Percentiles rank a stretch among this genome's conserved stretches.
Conservation (phyloP, 37 sponge, comb jelly and placozoan species). For the Eunapius fragilis region DNA sequence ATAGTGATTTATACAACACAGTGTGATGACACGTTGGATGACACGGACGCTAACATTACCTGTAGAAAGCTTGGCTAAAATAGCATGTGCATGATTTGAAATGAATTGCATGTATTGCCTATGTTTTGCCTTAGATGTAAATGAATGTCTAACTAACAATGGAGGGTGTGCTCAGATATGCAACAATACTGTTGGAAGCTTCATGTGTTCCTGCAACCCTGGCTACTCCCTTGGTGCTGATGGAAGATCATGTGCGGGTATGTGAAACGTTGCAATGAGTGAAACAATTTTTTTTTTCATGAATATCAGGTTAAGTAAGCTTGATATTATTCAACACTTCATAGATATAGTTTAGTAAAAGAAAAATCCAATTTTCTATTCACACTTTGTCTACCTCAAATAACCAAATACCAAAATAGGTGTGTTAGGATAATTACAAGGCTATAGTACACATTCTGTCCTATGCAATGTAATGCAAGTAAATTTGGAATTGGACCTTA, state of each 20-base stretch:
- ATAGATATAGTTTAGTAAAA: no score
- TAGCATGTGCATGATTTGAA: neutral
- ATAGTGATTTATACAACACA: no score
- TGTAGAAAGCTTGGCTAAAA: constrained; percentile 45
- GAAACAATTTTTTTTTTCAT: neutral
- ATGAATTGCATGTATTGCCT: neutral
- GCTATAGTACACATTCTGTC: no score
- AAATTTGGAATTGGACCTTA: no score
- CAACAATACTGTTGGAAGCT: constrained; percentile 15
- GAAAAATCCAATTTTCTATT: neutral
- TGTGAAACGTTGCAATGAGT: neutral
- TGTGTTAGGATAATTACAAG: no score
- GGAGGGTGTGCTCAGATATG: no score
- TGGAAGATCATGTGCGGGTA: constrained; percentile 7
- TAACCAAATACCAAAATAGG: no score
- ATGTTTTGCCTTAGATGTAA: no score
- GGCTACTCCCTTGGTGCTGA: constrained; percentile 21
- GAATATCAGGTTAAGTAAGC: constrained; percentile 1
- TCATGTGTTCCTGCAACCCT: constrained; percentile 10
- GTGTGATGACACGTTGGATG: constrained; percentile 49
- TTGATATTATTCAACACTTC: constrained; percentile 26
- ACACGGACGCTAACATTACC: constrained; percentile 19
- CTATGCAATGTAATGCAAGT: no score
- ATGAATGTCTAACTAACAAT: no score
- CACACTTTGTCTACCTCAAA: neutral